Conservation (phyloP, 2,113 vertebrate genomes). For the Brachionichthys hirsutus region DNA sequence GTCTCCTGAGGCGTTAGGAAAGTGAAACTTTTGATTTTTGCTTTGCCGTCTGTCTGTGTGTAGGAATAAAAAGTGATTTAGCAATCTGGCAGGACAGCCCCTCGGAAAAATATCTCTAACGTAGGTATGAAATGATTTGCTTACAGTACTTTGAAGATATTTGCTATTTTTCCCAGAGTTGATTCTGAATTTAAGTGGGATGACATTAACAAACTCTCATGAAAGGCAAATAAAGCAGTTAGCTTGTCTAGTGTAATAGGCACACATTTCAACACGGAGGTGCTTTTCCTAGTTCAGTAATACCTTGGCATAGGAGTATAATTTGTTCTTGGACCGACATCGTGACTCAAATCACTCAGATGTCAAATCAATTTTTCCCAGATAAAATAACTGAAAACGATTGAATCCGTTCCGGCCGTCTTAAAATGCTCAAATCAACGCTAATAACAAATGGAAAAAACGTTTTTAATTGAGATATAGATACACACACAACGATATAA, state of each 20-base stretch:
- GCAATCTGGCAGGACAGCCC: constrained; percentile 52
- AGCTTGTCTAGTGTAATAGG: constrained; percentile 27
- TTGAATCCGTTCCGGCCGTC: too few species aligned
- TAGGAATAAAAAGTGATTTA: constrained; percentile 58
- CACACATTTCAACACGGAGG: constrained; percentile 27
- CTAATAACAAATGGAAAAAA: too few species aligned
- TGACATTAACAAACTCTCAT: constrained; percentile 12
- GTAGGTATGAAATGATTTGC: constrained; percentile 47
- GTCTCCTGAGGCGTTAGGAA: constrained; percentile 69
- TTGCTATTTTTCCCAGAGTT: constrained; percentile 43
- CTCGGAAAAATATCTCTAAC: constrained; percentile 46
- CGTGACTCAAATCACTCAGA: too few species aligned
- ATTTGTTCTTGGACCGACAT: too few species aligned
- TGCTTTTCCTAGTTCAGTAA: constrained; percentile 26
- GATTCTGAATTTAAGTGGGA: constrained; percentile 31
- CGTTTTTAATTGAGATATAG: too few species aligned
- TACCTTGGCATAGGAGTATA: too few species aligned
- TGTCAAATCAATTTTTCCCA: too few species aligned
- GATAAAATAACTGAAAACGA: too few species aligned
- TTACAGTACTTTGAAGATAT: constrained; percentile 20
- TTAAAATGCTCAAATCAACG: too few species aligned
- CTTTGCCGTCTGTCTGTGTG: constrained; percentile 43
- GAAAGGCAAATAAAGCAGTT: constrained; percentile 27
- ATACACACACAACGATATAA: too few species aligned
- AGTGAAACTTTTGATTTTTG: constrained; percentile 73